Conservation (phyloP, 1,140 invertebrate genomes). For the Nymphalis io region DNA sequence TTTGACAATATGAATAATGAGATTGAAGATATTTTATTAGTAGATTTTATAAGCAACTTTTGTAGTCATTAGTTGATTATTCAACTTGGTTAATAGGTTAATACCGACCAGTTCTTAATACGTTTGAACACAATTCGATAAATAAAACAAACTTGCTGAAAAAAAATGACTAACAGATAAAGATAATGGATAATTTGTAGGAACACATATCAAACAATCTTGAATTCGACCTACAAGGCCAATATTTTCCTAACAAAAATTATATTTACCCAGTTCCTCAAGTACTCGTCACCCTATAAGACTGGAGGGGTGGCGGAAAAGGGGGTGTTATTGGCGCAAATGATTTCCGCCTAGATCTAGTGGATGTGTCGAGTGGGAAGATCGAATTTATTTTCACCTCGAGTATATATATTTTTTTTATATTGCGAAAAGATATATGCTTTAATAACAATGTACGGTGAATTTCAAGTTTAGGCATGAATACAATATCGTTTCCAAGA, state of each 20-base stretch:
- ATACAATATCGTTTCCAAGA: not conserved
- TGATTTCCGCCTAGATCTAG: slow-evolving; percentile 47
- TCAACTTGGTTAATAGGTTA: too few relatives aligned
- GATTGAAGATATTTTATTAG: too few relatives aligned
- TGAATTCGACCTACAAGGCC: slow-evolving; percentile 26
- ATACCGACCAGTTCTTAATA: too few relatives aligned
- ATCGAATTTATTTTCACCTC: slow-evolving; percentile 38
- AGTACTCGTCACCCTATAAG: slow-evolving; percentile 36
- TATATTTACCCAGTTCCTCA: slow-evolving; percentile 51
- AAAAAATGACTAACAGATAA: not conserved
- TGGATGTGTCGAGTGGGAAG: slow-evolving; percentile 40
- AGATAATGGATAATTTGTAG: not conserved
- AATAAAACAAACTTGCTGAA: not conserved
- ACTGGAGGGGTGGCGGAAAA: slow-evolving; percentile 23
- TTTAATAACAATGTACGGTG: not conserved
- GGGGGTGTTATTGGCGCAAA: slow-evolving; percentile 49
- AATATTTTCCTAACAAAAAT: slow-evolving; percentile 63
- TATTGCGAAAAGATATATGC: slow-evolving; percentile 4
- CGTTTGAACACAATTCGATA: too few relatives aligned
- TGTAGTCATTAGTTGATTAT: too few relatives aligned
- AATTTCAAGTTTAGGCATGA: slow-evolving; percentile 13
- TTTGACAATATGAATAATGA: too few relatives aligned
- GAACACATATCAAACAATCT: slow-evolving; percentile 29
- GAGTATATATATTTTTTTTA: slow-evolving; percentile 22
- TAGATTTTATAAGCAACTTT: too few relatives aligned